Conservation (phyloP, 2,113 vertebrate genomes). For the Megaceryle torquata region DNA sequence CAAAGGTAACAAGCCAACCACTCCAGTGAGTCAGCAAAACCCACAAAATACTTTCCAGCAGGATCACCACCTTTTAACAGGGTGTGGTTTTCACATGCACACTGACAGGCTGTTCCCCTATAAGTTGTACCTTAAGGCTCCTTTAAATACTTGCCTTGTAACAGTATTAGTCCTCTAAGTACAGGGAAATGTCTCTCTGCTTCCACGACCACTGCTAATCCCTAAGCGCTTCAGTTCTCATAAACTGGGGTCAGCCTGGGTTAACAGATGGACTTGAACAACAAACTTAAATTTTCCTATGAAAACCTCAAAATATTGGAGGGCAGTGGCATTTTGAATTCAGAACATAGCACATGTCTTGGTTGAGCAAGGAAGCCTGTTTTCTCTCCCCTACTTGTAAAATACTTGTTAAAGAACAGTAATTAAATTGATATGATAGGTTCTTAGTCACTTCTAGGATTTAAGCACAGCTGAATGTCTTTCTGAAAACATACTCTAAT, state of each 20-base stretch:
- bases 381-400: background rate
- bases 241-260: background rate
- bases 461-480: background rate
- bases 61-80: conserved; percentile 26
- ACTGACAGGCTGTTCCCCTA: background rate
- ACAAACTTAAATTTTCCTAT: background rate
- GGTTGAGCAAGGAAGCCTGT: background rate
- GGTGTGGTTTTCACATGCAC: conserved; percentile 35
- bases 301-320: background rate
- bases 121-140: background rate
- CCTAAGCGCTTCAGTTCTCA: background rate
- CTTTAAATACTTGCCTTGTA: conserved; percentile 13
- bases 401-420: background rate
- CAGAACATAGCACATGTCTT: background rate
- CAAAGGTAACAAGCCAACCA: background rate
- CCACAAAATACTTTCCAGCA: conserved; percentile 58
- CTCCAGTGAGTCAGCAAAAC: conserved; percentile 52
- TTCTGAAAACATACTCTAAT: conserved; percentile 8
- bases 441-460: background rate
- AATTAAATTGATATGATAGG: background rate
- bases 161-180: background rate
- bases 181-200: background rate
- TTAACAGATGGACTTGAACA: conserved; percentile 7
- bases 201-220: background rate
- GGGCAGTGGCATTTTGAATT: background rate